Percentiles rank a stretch among this genome's conserved stretches.
These are phyloP conservation scores for Hypotaenidia philippensis DNA, from an alignment of 2,797 vertebrate genomes.

Conservation along the genomic window DNA sequence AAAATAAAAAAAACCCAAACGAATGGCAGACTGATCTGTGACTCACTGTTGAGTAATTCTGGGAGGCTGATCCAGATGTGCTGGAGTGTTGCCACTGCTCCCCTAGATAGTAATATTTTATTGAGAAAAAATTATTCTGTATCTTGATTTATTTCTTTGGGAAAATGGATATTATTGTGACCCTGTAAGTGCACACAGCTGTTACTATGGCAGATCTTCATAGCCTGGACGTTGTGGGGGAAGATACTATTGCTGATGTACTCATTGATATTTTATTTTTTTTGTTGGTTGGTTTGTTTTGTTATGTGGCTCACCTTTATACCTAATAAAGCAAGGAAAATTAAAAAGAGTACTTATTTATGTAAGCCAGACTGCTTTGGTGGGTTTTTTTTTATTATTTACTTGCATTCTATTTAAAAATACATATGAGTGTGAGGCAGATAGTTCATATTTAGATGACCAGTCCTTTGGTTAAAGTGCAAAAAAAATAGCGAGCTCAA, in stretches of 20 bases:
- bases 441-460: not conserved
- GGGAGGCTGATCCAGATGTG: slow-evolving; percentile 40
- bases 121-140: not conserved
- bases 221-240: not conserved
- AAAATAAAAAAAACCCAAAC: not conserved
- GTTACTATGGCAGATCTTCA: not conserved
- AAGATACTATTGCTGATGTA: not conserved
- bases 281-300: not conserved
- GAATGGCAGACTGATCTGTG: not conserved
- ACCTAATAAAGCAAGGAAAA: not conserved
- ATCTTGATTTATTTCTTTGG: slow-evolving; percentile 15
- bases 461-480: not conserved
- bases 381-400: not conserved
- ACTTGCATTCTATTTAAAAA: not conserved
- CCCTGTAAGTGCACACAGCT: not conserved
- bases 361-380: not conserved
- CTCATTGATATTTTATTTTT: not conserved
- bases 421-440: not conserved
- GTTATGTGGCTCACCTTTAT: not conserved
- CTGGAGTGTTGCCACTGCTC: not conserved
- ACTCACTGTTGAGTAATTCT: slow-evolving; percentile 27
- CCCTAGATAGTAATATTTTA: not conserved
- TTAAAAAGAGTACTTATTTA: not conserved
- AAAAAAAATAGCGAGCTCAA: not conserved
- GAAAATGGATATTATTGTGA: not conserved